These are phyloP conservation scores for Danio jaintianensis DNA, from an alignment of 2,797 vertebrate genomes.

Conservation along the genomic window DNA sequence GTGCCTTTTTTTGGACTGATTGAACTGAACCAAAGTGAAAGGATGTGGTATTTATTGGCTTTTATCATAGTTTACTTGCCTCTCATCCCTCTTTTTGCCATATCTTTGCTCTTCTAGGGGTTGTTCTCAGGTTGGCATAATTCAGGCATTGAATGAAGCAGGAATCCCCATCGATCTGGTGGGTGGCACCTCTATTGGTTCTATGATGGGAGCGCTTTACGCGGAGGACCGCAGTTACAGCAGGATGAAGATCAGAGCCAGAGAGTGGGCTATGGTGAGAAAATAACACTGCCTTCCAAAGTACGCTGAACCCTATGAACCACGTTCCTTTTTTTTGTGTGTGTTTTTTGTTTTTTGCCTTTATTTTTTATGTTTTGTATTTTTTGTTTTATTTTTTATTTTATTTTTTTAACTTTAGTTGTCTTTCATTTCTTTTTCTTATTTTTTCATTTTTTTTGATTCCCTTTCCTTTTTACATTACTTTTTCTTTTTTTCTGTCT, in stretches of 20 bases:
- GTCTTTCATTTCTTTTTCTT: not conserved
- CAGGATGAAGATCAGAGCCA: slow-evolving; percentile 88
- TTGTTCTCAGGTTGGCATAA: slow-evolving; percentile 91
- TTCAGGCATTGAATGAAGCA: slow-evolving; percentile 85
- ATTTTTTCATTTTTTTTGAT: not conserved
- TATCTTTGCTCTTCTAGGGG: slow-evolving; percentile 75
- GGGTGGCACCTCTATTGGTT: slow-evolving; percentile 91
- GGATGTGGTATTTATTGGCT: not conserved
- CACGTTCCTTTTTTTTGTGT: not conserved
- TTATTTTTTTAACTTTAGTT: too few species aligned
- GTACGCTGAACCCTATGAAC: not conserved
- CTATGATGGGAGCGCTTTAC: slow-evolving; percentile 92
- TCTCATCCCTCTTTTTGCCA: not conserved
- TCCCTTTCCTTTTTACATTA: not conserved
- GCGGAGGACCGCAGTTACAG: slow-evolving; percentile 90
- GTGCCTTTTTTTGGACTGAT: not conserved
- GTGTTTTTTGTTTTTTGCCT: not conserved
- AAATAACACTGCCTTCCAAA: not conserved
- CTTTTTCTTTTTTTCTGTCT: not conserved
- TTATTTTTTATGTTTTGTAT: too few species aligned
- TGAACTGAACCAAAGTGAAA: not conserved
- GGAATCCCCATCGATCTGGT: slow-evolving; percentile 92
- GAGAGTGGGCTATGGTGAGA: slow-evolving; percentile 93
- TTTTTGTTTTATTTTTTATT: too few species aligned
- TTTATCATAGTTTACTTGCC: not conserved